A percentile compares a stretch with the other conserved stretches of the same genome.
These are phyloP conservation scores for Agrotis exclamationis DNA, from an alignment of 2,888 invertebrate genomes.

Conservation along the genomic window DNA sequence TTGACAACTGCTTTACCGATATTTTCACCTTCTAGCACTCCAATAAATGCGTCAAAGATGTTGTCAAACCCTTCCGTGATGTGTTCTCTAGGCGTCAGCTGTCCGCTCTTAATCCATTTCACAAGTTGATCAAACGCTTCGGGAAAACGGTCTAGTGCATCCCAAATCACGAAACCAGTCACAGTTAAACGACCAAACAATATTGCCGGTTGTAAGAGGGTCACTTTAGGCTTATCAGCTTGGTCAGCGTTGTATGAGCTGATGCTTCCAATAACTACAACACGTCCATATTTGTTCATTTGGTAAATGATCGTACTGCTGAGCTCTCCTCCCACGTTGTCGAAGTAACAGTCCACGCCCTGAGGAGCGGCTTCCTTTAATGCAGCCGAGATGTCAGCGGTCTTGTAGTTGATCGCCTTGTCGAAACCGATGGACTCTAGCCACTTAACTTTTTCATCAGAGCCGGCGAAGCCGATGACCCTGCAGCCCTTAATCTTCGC, in stretches of 20 bases:
- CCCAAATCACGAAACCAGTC: slow-evolving; percentile 91
- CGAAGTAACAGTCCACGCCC: slow-evolving; percentile 94
- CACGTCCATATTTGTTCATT: slow-evolving; percentile 91
- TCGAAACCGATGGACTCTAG: slow-evolving; percentile 93
- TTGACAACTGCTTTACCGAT: slow-evolving; percentile 93
- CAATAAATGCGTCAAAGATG: slow-evolving; percentile 92
- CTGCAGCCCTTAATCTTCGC: slow-evolving; percentile 93
- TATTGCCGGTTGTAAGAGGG: slow-evolving; percentile 89
- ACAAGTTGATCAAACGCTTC: slow-evolving; percentile 91
- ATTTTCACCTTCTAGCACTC: slow-evolving; percentile 92
- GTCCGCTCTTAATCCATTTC: slow-evolving; percentile 92
- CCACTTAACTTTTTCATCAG: slow-evolving; percentile 75
- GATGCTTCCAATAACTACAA: slow-evolving; percentile 88
- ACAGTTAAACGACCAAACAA: slow-evolving; percentile 91
- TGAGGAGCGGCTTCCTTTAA: slow-evolving; percentile 89
- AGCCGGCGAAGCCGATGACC: slow-evolving; percentile 93
- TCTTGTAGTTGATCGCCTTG: slow-evolving; percentile 94
- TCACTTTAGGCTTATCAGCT: slow-evolving; percentile 71
- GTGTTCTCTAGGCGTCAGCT: slow-evolving; percentile 92
- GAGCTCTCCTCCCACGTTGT: slow-evolving; percentile 93
- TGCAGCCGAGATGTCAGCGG: slow-evolving; percentile 84
- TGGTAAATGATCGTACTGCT: slow-evolving; percentile 90
- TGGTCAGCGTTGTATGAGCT: slow-evolving; percentile 78
- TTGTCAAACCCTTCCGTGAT: slow-evolving; percentile 93
- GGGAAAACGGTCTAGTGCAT: slow-evolving; percentile 90